These are phyloP conservation scores for Cerastis rubricosa DNA, from an alignment of 2,888 invertebrate species.

Conservation along the genomic window DNA sequence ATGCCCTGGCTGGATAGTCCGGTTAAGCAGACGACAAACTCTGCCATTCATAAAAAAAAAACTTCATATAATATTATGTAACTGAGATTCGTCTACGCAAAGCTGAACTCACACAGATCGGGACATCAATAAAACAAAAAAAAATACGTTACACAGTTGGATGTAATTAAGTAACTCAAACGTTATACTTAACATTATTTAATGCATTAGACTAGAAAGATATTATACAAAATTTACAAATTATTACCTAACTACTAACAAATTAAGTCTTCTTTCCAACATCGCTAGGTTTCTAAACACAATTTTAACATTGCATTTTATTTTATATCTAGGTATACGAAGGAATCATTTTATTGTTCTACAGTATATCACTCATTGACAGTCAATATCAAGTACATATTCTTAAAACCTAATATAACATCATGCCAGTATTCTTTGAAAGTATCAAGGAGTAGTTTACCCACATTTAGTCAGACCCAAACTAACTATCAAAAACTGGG, in stretches of 20 bases:
- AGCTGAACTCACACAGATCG: background rate
- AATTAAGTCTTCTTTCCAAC: slow-evolving; percentile 16
- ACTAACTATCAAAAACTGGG: background rate
- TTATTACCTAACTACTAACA: background rate
- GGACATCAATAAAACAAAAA: background rate
- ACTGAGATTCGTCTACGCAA: background rate
- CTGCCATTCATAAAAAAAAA: too few species aligned
- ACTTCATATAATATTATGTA: too few species aligned
- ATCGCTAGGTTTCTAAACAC: background rate
- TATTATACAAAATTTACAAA: slow-evolving; percentile 34
- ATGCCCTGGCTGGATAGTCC: too few species aligned
- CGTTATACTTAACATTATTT: slow-evolving; percentile 1
- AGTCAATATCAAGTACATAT: background rate
- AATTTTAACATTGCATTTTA: slow-evolving; percentile 30
- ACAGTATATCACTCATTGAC: background rate
- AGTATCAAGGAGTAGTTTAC: background rate
- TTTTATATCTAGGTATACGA: slow-evolving; percentile 6
- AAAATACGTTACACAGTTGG: background rate
- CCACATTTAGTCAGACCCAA: background rate
- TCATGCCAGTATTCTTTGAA: background rate
- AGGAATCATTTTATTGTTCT: background rate
- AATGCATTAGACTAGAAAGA: slow-evolving; percentile 56
- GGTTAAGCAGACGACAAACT: too few species aligned
- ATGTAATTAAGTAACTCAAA: slow-evolving; percentile 21
- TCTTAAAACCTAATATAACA: background rate